Evolutionary conservation across 2,113 vertebrate genomes (phyloP).

Genomic region (Myocastor coypus): DNA sequence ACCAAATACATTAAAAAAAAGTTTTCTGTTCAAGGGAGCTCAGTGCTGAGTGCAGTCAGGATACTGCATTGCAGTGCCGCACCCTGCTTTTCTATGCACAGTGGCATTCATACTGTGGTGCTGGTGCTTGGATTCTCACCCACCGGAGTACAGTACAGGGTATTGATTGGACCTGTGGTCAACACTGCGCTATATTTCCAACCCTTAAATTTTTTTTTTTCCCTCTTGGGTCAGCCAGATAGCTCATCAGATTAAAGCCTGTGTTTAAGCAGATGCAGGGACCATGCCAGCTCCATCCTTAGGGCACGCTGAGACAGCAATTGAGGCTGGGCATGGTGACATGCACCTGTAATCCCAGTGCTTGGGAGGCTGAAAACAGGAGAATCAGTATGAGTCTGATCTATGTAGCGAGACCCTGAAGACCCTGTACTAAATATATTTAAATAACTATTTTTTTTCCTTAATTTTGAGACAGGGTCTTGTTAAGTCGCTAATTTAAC

Average conservation of each 20-base stretch:
- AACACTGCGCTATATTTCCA: background rate
- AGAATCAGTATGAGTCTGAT: too few species aligned
- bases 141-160: background rate
- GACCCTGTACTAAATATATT: too few species aligned
- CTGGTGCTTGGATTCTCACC: background rate
- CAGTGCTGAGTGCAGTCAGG: background rate
- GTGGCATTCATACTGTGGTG: rapidly evolving
- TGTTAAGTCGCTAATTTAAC: background rate
- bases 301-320: too few species aligned
- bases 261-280: too few species aligned
- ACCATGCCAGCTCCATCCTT: too few species aligned
- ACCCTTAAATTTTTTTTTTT: background rate
- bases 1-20: too few species aligned
- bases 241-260: too few species aligned
- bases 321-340: too few species aligned
- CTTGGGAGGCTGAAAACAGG: too few species aligned
- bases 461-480: background rate
- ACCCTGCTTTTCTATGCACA: background rate
- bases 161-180: background rate
- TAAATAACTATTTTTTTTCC: background rate
- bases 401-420: too few species aligned
- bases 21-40: background rate
- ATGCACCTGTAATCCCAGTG: too few species aligned
- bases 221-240: too few species aligned
- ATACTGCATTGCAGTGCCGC: background rate